Evolutionary conservation across 2,888 invertebrate genomes (phyloP), one percentile per base, ranked within the genome.

Genomic region (Clepsis dumicolana): DNA sequence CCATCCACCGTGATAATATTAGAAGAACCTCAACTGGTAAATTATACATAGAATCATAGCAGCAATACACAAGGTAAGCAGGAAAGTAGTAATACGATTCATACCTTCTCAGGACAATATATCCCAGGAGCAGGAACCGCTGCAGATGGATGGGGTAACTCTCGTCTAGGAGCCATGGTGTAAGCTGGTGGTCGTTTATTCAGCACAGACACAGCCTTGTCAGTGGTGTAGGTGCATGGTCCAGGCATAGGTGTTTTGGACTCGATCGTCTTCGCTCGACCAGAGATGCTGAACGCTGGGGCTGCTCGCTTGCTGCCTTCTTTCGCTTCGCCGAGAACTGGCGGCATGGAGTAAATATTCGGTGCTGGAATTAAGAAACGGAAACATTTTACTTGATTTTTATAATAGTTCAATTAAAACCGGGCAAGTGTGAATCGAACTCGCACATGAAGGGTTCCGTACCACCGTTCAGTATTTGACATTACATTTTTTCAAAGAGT

Each of bases 211-310:
- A 89, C 83, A 14, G 94, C 94, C 72, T 94, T 94, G 66, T 95
- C 94, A n/a, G 95, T 93, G 56, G 95, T 94, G 74, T 95, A 95
- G 0, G 97, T 95, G 52, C 98, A 98, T 10, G 99, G 98, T 48
- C 98, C 98, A 8, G 98, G 98, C 75, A 96, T 94, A 0, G 89
- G 86, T 1, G 79, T 80, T 73, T 89, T 91, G 10, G 81, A 75
- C 61, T 89, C 92, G 7, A 77, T 70, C 16, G 94, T 93, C 84
- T 96, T 97, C 73, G 96, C 96, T 72, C 98, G 95, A 7, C 98
- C 97, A 7, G 97, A 96, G 77, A 99, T 96, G 64, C 98, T 97
- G 87, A 96, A 99, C 8, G 98, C 96, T 1, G 99, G 98, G 1
- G 98, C 96, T 54, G 97, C 96, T 84, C 95, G 87, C 87, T 95